phyloP scores from a whole-genome alignment of 1,140 invertebrate genomes.

The Euglossa dilemma region DNA sequence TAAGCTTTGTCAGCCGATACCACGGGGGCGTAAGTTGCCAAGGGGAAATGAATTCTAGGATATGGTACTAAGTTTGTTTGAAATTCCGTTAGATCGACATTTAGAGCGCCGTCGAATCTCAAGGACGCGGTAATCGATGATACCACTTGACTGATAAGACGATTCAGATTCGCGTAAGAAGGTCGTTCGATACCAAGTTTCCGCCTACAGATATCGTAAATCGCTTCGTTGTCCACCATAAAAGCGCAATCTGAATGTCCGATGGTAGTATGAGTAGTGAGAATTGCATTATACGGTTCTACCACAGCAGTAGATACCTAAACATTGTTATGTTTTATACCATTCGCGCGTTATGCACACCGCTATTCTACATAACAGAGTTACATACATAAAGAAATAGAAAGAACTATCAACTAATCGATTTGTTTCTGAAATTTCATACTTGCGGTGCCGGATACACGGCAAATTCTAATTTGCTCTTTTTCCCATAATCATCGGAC shows the following conservation, averaged over 20 bases:
- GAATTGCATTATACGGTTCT: conserved; percentile 61
- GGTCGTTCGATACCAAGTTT: conserved; percentile 63
- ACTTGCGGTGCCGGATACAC: conserved; percentile 65
- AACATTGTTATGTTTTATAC: background rate
- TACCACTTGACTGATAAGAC: conserved; percentile 65
- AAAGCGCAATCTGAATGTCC: conserved; percentile 65
- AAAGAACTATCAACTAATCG: background rate
- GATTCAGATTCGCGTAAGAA: conserved; percentile 61
- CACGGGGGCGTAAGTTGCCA: conserved; percentile 61
- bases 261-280: conserved; percentile 65
- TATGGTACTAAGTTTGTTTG: conserved; percentile 65
- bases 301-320: conserved; percentile 66
- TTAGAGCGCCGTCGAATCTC: conserved; percentile 63
- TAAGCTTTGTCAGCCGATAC: conserved; percentile 62
- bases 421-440: conserved; percentile 1
- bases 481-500: conserved; percentile 62
- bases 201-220: conserved; percentile 64
- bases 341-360: background rate
- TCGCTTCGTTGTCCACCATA: conserved; percentile 66
- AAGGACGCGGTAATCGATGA: conserved; percentile 65
- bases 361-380: background rate
- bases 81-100: conserved; percentile 65
- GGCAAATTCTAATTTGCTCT: conserved; percentile 66
- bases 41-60: conserved; percentile 62
- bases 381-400: background rate